Base-by-base conservation (phyloP, 1,140 invertebrate species). In the Anoplolepis gracilipes region DNA sequence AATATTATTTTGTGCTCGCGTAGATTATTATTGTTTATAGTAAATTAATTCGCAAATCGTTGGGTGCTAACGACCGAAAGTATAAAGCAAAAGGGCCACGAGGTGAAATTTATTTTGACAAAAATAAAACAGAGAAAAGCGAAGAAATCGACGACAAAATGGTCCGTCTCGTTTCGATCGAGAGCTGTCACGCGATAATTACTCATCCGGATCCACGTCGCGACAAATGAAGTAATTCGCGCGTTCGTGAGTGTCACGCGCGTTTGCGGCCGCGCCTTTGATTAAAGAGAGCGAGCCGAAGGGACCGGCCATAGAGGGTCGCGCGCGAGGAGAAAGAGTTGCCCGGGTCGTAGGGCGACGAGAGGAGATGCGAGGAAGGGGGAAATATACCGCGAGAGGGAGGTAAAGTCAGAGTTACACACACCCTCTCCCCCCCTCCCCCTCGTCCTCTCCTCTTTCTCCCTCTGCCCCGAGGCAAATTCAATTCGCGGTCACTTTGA, bases 401-500 rank as follows among this genome's bases (percentile, higher is more conserved):
- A 33, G 82, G 64, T 8, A 1, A 65, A 64, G 59, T 76, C 81
- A 70, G 88, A 90, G 85, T 90, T 88, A 88, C 84, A 82, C 84
- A 55, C 82, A 87, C 42, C 16, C 13, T 4, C 42, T 61, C 36
- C 39, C 16, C 65, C 22, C 22, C 3, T 11, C 11, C 22, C 53
- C 53, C 53, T 2, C 16, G n/a, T n/a, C n/a, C n/a, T n/a, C n/a
- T n/a, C n/a, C n/a, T n/a, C n/a, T 10, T 42, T 42, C 42, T 13
- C 3, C 13, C 42, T 4, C 22, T 22, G 16, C 25, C 78, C 84
- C 62, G 76, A 91, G 88, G 91, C 90, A 92, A 92, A 91, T 89
- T 91, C 91, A 92, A 92, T 92, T 92, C 85, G 91, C 91, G 90
- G 91, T 90, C 86, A 91, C 91, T 92, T 92, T 91, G 88, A 91